A percentile compares a stretch with the other conserved stretches of the same genome.
Evolutionary conservation across 2,113 vertebrate species (phyloP).

Genomic region (Bubalus kerabau): DNA sequence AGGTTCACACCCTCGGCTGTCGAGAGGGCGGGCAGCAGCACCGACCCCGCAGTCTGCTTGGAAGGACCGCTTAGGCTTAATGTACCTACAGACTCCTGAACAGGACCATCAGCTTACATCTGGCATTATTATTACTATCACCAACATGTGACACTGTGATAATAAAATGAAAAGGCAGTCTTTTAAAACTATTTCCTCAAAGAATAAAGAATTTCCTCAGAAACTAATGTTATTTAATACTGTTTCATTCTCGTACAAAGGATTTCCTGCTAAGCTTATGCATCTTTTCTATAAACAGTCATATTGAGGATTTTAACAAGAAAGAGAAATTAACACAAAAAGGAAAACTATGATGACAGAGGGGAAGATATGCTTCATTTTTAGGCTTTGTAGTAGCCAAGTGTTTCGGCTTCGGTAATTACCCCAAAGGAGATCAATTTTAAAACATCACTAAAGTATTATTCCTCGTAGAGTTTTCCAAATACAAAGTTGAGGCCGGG

Average conservation of each 20-base stretch:
- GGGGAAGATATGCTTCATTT: background rate
- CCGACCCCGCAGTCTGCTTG: background rate
- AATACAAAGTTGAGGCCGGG: background rate
- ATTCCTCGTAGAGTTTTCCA: conserved; percentile 9
- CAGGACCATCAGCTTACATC: background rate
- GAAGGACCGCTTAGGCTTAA: background rate
- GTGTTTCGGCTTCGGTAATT: background rate
- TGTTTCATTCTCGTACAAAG: background rate
- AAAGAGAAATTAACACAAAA: background rate
- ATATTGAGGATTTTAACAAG: background rate
- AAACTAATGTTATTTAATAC: background rate
- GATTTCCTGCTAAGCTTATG: background rate
- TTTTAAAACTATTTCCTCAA: background rate
- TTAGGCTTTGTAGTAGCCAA: background rate
- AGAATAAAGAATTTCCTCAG: background rate
- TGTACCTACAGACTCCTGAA: background rate
- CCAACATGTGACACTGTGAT: background rate
- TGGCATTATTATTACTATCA: background rate
- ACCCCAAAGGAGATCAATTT: background rate
- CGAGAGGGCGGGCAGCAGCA: background rate
- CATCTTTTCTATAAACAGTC: background rate
- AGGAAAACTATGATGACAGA: background rate
- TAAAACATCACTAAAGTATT: background rate
- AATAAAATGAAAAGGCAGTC: background rate
- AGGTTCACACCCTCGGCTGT: background rate